These are phyloP conservation scores for Hartigia nigra DNA, from an alignment of 2,888 invertebrate species.

Conservation along the genomic window DNA sequence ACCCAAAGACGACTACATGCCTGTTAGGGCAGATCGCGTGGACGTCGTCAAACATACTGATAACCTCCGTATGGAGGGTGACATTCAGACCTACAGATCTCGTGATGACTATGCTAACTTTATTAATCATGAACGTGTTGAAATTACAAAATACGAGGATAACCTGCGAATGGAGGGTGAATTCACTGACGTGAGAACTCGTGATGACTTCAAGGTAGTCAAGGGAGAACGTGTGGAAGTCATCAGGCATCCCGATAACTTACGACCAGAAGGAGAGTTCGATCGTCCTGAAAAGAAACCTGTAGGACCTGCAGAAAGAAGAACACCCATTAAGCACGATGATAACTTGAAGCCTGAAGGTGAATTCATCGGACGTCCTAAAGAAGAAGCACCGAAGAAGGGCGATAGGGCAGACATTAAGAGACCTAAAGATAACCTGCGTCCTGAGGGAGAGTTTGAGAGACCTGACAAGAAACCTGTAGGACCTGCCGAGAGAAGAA, in stretches of 20 bases:
- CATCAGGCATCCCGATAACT: constrained; percentile 69
- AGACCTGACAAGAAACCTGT: constrained; percentile 62
- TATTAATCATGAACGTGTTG: constrained; percentile 67
- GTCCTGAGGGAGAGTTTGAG: constrained; percentile 71
- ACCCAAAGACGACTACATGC: constrained; percentile 68
- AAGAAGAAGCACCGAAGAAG: constrained; percentile 67
- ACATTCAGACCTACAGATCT: constrained; percentile 68
- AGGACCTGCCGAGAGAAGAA: constrained; percentile 65
- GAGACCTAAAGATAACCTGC: constrained; percentile 68
- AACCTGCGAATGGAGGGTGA: constrained; percentile 72
- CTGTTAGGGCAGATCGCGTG: constrained; percentile 62
- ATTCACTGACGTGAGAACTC: constrained; percentile 69
- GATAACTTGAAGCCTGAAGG: constrained; percentile 74
- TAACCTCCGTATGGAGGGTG: constrained; percentile 53
- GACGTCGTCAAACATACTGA: constrained; percentile 40
- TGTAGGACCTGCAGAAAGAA: constrained; percentile 49
- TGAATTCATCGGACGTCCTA: constrained; percentile 62
- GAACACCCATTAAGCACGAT: constrained; percentile 58
- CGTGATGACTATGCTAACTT: constrained; percentile 71
- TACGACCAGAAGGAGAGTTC: constrained; percentile 65
- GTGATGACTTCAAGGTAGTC: constrained; percentile 70
- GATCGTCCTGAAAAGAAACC: constrained; percentile 57
- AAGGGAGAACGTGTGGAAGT: constrained; percentile 70
- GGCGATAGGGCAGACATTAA: constrained; percentile 41
- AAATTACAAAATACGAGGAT: constrained; percentile 64